These are phyloP conservation scores for Acipenser ruthenus DNA, from an alignment of 2,797 vertebrate species.

Conservation along the genomic window DNA sequence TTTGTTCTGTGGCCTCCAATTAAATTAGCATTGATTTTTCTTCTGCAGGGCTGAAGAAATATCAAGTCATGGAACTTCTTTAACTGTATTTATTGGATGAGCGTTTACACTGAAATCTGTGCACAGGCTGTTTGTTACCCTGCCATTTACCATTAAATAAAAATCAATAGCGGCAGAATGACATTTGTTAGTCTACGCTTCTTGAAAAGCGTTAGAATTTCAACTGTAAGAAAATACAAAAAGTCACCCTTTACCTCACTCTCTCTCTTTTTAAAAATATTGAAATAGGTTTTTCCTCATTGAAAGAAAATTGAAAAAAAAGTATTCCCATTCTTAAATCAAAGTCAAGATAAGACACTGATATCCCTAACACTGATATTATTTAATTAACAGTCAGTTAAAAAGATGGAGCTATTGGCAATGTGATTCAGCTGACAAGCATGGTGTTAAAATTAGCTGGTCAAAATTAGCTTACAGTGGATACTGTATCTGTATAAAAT, in stretches of 20 bases:
- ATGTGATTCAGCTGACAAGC: no score
- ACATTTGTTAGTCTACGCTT: slow-evolving; percentile 44
- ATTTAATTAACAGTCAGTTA: slow-evolving; percentile 3
- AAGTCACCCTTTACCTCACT: slow-evolving; percentile 34
- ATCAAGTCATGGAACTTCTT: slow-evolving; percentile 69
- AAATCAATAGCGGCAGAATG: slow-evolving; percentile 62
- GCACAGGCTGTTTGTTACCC: slow-evolving; percentile 54
- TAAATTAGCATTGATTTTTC: slow-evolving; percentile 87
- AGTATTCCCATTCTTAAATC: no score
- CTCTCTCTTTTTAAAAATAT: not conserved
- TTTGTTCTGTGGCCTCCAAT: slow-evolving; percentile 79
- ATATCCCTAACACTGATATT: not conserved
- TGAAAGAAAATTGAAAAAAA: not conserved
- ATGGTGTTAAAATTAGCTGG: no score
- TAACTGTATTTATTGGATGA: slow-evolving; percentile 66
- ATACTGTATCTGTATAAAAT: no score
- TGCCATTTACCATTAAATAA: slow-evolving; percentile 68
- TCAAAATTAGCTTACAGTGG: no score
- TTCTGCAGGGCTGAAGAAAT: slow-evolving; percentile 61
- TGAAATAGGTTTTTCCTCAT: slow-evolving; percentile 5
- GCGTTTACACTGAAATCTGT: slow-evolving; percentile 52
- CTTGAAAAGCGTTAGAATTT: slow-evolving; percentile 49
- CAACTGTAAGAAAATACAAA: slow-evolving; percentile 43
- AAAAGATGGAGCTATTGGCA: not conserved
- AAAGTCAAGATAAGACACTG: not conserved